Base-by-base conservation (phyloP, 2,888 invertebrate species). In the Phragmatobia fuliginosa region DNA sequence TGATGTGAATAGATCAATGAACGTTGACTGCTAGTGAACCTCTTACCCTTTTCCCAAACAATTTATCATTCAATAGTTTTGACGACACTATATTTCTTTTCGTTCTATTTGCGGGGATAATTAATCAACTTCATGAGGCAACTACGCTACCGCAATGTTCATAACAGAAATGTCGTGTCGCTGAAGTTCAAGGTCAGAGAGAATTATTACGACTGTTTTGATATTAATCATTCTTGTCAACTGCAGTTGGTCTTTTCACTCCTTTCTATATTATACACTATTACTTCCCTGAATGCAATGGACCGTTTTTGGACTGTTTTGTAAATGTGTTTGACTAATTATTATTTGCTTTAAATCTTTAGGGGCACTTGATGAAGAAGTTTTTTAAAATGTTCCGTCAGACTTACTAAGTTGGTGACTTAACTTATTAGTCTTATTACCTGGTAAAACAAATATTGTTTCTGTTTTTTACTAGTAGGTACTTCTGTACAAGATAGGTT, bases 161-260 rank as follows among this genome's bases (percentile, higher is more conserved):
- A 33, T 62, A 18, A 56, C 56, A 70, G 69, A 66, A 56, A 67
- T 62, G 61, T 62, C 67, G 52, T 38, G 31, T 62, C 60, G 45
- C 28, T 28, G 21, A 60, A 64, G 60, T 64, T 45, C 64, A 64
- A 68, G 64, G 68, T 60, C 52, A 59, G 59, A 5, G 60, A 38
- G 45, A 64, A 59, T 64, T 68, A 64, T 68, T 68, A 59, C 58
- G 60, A 38, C 49, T 49, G 52, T 60, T 64, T 60, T 60, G 64
- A 60, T 64, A 68, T 68, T 68, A 68, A 68, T 68, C 59, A 64
- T 52, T 32, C 45, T 52, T 64, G 68, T 68, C 68, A 68, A 38
- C 60, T 61, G 36, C 64, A 68, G 52, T 28, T 16, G 16, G 56
- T 6, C 56, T 28, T 56, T 49, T 38, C 16, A 41, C 32, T 33